phyloP scores from a whole-genome alignment of 2,888 invertebrate genomes.

The Hyposoter dolosus region DNA sequence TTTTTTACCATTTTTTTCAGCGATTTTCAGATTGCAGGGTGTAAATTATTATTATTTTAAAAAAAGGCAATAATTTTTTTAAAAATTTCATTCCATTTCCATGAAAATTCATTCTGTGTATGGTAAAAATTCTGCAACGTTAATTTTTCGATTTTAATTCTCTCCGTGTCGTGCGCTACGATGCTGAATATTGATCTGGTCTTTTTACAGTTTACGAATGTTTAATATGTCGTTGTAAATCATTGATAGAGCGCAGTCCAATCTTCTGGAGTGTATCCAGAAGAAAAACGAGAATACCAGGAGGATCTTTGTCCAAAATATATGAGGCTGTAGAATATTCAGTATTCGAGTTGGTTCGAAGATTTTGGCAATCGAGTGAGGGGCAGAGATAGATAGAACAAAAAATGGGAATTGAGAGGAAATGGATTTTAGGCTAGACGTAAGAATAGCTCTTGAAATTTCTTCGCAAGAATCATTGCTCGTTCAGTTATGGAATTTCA shows the following conservation, averaged over 20 bases:
- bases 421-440: conserved; percentile 2
- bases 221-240: conserved; percentile 20
- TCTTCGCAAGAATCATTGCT: not conserved
- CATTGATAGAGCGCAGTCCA: conserved; percentile 32
- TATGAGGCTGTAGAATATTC: conserved; percentile 27
- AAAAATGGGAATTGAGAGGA: not conserved
- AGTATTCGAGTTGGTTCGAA: conserved; percentile 49
- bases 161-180: too few relatives aligned
- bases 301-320: conserved; percentile 28
- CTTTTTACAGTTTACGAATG: too few relatives aligned
- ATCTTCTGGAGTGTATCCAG: conserved; percentile 52
- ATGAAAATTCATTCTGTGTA: too few relatives aligned
- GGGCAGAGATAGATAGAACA: not conserved
- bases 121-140: too few relatives aligned
- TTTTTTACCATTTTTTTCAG: too few relatives aligned
- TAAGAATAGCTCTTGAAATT: conserved; percentile 34
- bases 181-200: too few relatives aligned
- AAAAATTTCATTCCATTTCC: too few relatives aligned
- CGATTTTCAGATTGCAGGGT: too few relatives aligned
- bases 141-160: too few relatives aligned
- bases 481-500: too few relatives aligned
- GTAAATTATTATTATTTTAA: too few relatives aligned
- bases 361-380: conserved; percentile 54
- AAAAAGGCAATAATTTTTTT: too few relatives aligned
- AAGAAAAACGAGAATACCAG: conserved; percentile 4